Conservation (phyloP, 2,113 vertebrate species). For the Tonatia bakeri region DNA sequence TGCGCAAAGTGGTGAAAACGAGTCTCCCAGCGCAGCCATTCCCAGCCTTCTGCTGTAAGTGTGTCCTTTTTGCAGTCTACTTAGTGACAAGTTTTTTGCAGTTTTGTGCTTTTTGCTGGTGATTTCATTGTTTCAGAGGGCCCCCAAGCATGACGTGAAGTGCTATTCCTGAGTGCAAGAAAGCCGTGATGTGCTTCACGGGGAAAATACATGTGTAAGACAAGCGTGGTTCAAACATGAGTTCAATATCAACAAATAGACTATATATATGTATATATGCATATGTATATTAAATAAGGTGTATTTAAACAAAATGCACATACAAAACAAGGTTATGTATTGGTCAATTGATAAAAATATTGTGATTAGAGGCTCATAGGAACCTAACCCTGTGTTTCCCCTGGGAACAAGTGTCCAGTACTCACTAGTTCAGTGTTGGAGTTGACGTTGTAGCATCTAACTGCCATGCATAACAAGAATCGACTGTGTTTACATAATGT, state of each 20-base stretch:
- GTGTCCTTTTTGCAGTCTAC: background rate
- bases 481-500: background rate
- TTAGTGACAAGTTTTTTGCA: background rate
- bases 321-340: background rate
- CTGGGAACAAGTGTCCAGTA: background rate
- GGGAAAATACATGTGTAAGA: background rate
- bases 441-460: background rate
- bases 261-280: background rate
- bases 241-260: background rate
- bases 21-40: accelerated
- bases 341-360: background rate
- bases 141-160: background rate
- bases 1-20: background rate
- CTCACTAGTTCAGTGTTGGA: background rate
- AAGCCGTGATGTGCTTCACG: background rate
- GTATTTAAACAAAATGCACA: background rate
- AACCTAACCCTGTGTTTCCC: background rate
- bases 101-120: background rate
- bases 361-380: background rate
- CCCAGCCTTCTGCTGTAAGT: background rate
- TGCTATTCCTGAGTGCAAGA: background rate
- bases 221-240: background rate
- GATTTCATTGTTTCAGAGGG: background rate
- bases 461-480: background rate
- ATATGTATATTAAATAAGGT: background rate